Evolutionary conservation across 1,140 invertebrate species (phyloP), one percentile per base, ranked within the genome.

Genomic region (Drosophila paulistorum): DNA sequence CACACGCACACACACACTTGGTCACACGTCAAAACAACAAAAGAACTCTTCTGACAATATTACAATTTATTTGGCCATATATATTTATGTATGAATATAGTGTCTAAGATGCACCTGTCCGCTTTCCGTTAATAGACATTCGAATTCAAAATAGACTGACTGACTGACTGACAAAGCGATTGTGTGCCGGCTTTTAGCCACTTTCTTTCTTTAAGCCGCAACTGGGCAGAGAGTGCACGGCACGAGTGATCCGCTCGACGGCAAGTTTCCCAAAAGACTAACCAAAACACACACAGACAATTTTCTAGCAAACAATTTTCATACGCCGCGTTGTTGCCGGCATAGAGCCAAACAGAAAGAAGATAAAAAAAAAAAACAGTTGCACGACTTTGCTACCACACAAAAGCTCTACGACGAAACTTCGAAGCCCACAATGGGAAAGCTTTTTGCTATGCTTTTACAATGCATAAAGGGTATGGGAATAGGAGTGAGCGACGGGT

Each of bases 221-320:
- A 6, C 20, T 4, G 17, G 10, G 45, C 45, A 23, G 17, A 51
- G 45, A 51, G 45, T 14, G 10, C 63, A 57, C 23, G 61, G 20
- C 54, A 30, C 30, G 65, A 69, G 35, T 71, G 79, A 87, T 87
- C 83, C 84, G 80, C 84, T 84, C 83, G 84, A 65, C 80, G 84
- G 77, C 80, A 87, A 60, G 73, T 87, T 87, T 87, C 89, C 84
- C 83, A 83, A 79, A 87, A 87, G 83, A 87, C 83, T 87, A 69
- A 87, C 80, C 30, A 30, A 30, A 87, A 66, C 64, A 60, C 68
- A 64, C 68, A 66, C 64, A 60, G 66, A 64, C 68, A 75, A 65
- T 82, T 86, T 86, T 73, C 83, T 84, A 81, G 74, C 82, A 61
- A 81, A 78, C 78, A 86, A 81, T 85, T 85, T 85, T 81, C 82